Evolutionary conservation across 2,797 vertebrate species (phyloP).

Genomic region (Choloepus didactylus): DNA sequence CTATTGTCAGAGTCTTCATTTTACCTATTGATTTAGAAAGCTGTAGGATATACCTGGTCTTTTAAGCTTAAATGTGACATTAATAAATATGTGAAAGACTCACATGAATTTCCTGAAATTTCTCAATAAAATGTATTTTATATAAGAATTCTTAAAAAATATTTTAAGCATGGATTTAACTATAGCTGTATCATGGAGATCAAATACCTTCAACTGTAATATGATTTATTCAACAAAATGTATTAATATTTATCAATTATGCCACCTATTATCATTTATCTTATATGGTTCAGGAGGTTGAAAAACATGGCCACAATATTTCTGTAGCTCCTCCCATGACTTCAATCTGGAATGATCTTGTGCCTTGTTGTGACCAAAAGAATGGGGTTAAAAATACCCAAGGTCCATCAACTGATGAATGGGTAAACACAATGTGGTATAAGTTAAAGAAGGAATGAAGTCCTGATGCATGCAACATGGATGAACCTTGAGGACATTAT

Average conservation of each 20-base stretch:
- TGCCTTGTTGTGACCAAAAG: background rate
- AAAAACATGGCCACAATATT: background rate
- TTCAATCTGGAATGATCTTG: background rate
- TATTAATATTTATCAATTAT: background rate
- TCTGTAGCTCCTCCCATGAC: background rate
- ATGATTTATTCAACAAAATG: background rate
- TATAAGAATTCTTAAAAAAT: background rate
- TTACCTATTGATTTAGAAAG: background rate
- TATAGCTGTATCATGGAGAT: background rate
- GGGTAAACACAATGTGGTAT: too few relatives aligned
- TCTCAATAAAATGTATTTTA: too few relatives aligned
- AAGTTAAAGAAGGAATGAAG: too few relatives aligned
- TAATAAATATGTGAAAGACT: background rate
- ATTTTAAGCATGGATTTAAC: background rate
- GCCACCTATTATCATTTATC: background rate
- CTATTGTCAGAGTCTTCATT: background rate
- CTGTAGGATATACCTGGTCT: background rate
- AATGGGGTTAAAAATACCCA: too few relatives aligned
- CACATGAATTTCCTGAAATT: background rate
- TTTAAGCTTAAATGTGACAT: background rate
- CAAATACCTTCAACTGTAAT: background rate
- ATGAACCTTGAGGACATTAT: background rate
- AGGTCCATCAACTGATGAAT: too few relatives aligned
- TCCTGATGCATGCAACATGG: background rate
- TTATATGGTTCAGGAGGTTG: background rate